Evolutionary conservation across 2,888 invertebrate species (phyloP).

Genomic region (Trissoscelio sp.): DNA sequence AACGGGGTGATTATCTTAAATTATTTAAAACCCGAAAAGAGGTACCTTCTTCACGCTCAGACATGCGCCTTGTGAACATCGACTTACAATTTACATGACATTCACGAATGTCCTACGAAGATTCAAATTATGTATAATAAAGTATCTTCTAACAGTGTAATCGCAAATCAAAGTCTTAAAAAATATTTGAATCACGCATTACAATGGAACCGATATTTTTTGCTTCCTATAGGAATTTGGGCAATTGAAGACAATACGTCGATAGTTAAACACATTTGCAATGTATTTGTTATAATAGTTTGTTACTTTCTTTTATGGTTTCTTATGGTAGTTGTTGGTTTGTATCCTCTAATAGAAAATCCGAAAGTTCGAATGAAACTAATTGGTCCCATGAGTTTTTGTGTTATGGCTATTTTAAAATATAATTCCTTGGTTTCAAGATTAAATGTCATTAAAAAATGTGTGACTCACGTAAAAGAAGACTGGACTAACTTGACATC

Average conservation of each 20-base stretch:
- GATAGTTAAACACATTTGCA: background rate
- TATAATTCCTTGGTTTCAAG: conserved; percentile 12
- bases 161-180: background rate
- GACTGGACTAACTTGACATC: conserved; percentile 32
- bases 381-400: conserved; percentile 48
- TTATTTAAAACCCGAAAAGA: no score
- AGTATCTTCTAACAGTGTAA: background rate
- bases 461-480: conserved; percentile 29
- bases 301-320: conserved; percentile 21
- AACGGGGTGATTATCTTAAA: no score
- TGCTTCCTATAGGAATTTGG: conserved; percentile 49
- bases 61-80: no score
- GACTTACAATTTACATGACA: no score
- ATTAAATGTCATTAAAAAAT: conserved; percentile 12
- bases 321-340: conserved; percentile 20
- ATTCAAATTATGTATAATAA: background rate
- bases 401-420: conserved; percentile 43
- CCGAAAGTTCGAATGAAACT: conserved; percentile 14
- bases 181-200: background rate
- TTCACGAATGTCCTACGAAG: no score
- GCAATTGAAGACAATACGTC: background rate
- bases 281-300: background rate
- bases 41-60: no score
- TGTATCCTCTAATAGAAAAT: conserved; percentile 26
- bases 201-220: conserved; percentile 35